Percentiles rank a stretch among this genome's conserved stretches.
Evolutionary conservation across 1,140 invertebrate genomes (phyloP).

Genomic region (Lutraria rhynchaena): DNA sequence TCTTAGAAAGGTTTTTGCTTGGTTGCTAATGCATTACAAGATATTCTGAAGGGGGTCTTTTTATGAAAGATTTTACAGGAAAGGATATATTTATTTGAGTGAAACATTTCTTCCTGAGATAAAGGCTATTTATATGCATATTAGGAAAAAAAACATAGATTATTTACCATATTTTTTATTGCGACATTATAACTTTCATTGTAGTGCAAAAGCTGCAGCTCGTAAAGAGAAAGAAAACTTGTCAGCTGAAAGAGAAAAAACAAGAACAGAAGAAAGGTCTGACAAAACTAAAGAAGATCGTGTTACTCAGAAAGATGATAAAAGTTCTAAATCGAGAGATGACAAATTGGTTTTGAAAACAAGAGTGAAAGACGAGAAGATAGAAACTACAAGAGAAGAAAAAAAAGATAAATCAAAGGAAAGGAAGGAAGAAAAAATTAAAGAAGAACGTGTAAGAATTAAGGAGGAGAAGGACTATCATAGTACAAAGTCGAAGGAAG

Average conservation of each 20-base stretch:
- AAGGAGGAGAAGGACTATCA: too few relatives aligned
- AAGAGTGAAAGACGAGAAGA: slow-evolving; percentile 41
- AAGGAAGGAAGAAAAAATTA: slow-evolving; percentile 61
- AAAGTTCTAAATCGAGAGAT: not conserved
- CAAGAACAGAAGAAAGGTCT: slow-evolving; percentile 15
- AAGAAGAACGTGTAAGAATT: slow-evolving; percentile 65
- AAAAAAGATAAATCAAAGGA: slow-evolving; percentile 50
- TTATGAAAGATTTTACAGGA: too few relatives aligned
- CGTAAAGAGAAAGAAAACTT: slow-evolving; percentile 59
- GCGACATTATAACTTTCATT: too few relatives aligned
- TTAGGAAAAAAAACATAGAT: too few relatives aligned
- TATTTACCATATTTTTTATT: too few relatives aligned
- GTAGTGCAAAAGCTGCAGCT: not conserved
- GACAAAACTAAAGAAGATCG: slow-evolving; percentile 48
- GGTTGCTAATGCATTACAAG: too few relatives aligned
- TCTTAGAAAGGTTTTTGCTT: too few relatives aligned
- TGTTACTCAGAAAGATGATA: slow-evolving; percentile 15
- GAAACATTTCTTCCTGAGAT: too few relatives aligned
- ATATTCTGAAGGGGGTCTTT: too few relatives aligned
- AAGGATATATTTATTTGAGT: too few relatives aligned
- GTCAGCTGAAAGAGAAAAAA: slow-evolving; percentile 12
- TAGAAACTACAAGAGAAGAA: not conserved
- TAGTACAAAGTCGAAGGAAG: slow-evolving; percentile 33
- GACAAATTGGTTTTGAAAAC: slow-evolving; percentile 40
- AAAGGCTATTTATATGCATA: too few relatives aligned